Base-by-base conservation (phyloP, 1,140 invertebrate genomes). In the Nephotettix cincticeps region DNA sequence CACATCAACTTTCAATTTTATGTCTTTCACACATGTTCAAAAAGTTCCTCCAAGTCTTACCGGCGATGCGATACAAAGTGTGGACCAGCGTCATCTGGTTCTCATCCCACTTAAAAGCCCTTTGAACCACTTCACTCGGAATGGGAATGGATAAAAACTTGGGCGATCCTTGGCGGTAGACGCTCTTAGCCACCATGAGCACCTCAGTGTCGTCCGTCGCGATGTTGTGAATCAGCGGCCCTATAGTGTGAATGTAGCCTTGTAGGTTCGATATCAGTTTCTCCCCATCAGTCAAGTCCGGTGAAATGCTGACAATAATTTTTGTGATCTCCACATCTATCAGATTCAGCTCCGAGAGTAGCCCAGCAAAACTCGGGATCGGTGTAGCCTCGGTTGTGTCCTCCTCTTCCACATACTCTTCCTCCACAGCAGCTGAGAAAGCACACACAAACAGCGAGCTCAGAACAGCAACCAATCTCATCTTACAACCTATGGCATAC, bases 21-120 rank as follows among this genome's bases (percentile, higher is more conserved):
- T 51, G 47, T n/a, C 47, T 17, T n/a, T 51, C 47, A 51, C 47
- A 51, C 47, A 51, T 51, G 21, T 51, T 51, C 19, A 51, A n/a
- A 21, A 51, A 51, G 47, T 51, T 51, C 21, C 47, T 6, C 47
- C 47, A 51, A n/a, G 4, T 51, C 21, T 51, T 51, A 3, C 14
- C 47, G 19, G 47, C 21, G 21, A 19, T 51, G 47, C 19, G 14
- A n/a, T 51, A 51, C n/a, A 51, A n/a, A 17, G 21, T 21, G 14
- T 51, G 47, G 4, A 51, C 14, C 47, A 51, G 14, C 3, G 14
- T 51, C 47, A 51, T 51, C n/a, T 51, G 47, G 4, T 17, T 51
- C n/a, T 51, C 47, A n/a, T 51, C 47, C 47, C 47, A 51, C 14
- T 21, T 21, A 21, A 51, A 51, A 2, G 47, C 47, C 19, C 21